These are phyloP conservation scores for Limosa lapponica DNA, from an alignment of 2,797 vertebrate species.

Conservation along the genomic window DNA sequence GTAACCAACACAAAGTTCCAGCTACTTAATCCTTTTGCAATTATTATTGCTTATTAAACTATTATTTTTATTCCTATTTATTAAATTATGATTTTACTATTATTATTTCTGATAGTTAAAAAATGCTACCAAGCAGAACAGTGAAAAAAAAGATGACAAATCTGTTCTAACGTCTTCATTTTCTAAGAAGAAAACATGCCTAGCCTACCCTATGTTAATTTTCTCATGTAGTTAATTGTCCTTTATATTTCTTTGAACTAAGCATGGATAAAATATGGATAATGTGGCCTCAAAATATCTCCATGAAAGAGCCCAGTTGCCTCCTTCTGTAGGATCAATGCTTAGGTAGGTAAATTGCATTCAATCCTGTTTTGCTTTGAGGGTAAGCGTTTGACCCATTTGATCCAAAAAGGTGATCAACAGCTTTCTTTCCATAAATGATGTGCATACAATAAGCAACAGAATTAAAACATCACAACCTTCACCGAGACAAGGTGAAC, in stretches of 20 bases:
- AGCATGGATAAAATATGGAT: neutral
- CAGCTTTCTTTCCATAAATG: neutral
- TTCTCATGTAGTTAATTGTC: neutral
- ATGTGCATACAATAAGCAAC: accelerated
- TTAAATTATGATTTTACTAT: neutral
- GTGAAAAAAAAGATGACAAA: neutral
- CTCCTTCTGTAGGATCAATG: neutral
- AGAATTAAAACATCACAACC: neutral
- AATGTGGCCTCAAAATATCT: neutral
- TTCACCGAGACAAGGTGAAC: neutral
- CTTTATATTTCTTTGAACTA: neutral
- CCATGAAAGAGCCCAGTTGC: neutral
- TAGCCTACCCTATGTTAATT: neutral
- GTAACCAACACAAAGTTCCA: neutral
- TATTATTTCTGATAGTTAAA: neutral
- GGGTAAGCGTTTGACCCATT: neutral
- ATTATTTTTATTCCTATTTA: neutral
- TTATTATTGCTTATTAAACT: neutral
- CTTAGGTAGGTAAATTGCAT: neutral
- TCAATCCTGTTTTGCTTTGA: neutral
- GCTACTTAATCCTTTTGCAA: neutral
- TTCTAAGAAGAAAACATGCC: neutral
- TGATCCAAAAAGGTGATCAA: neutral
- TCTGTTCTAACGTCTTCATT: accelerated
- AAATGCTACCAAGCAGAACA: neutral